phyloP scores from a whole-genome alignment of 1,140 invertebrate species.

The Maconellicoccus hirsutus region DNA sequence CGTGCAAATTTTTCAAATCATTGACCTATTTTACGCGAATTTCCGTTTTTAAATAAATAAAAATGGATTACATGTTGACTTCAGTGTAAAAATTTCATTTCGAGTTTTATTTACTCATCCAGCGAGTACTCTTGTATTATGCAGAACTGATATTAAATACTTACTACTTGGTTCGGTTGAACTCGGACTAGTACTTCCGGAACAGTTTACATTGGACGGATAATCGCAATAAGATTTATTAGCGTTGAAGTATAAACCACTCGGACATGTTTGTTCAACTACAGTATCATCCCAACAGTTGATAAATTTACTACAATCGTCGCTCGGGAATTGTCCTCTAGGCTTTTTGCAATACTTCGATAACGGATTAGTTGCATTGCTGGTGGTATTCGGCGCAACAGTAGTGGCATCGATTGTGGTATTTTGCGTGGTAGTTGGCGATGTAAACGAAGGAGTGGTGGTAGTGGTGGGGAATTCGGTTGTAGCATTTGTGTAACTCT shows the following conservation, averaged over 20 bases:
- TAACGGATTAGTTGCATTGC: slow-evolving; percentile 18
- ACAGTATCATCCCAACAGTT: slow-evolving; percentile 59
- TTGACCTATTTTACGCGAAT: no score
- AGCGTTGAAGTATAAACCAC: slow-evolving; percentile 44
- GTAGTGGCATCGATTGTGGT: slow-evolving; percentile 20
- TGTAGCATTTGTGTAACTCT: slow-evolving; percentile 24
- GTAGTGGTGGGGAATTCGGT: slow-evolving; percentile 29
- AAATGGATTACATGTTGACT: no score
- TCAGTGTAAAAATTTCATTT: no score
- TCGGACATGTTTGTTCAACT: slow-evolving; percentile 49
- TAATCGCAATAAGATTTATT: slow-evolving; percentile 45
- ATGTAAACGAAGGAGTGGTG: slow-evolving; percentile 28
- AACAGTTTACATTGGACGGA: slow-evolving; percentile 47
- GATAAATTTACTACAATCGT: slow-evolving; percentile 47
- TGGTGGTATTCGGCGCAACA: slow-evolving; percentile 14
- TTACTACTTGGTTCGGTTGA: neutral
- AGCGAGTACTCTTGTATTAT: no score
- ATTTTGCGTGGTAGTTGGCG: slow-evolving; percentile 28
- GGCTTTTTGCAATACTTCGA: slow-evolving; percentile 30
- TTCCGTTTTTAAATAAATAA: no score
- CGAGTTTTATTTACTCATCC: no score
- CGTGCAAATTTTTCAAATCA: no score
- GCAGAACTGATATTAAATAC: no score
- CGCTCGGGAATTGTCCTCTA: slow-evolving; percentile 47
- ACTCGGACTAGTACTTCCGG: slow-evolving; percentile 36